Evolutionary conservation across 2,113 vertebrate species (phyloP), one percentile per base, ranked within the genome.

Genomic region (Brachyistius frenatus): DNA sequence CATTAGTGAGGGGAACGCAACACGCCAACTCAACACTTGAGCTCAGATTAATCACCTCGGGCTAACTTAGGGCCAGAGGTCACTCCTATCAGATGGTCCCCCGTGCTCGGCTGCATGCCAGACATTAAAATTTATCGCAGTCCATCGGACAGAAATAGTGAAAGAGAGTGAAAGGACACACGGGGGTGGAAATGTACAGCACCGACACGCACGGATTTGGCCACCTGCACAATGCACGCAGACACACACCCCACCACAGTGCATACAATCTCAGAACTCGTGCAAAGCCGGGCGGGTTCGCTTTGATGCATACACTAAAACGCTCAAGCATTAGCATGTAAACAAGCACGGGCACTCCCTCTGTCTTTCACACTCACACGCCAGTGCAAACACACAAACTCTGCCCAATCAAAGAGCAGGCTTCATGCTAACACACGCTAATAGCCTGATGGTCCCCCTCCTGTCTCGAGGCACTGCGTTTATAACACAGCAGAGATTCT

Each of bases 21-120:
- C 85, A 87, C 46, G 83, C 73, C 49, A 87, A 70, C 70, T 67
- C 73, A 87, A 80, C 79, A 85, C 80, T 85, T 87, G 68, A 83
- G 82, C 76, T 76, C 50, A 56, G 72, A 86, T 87, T 83, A 84
- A 89, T 80, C 80, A 81, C 78, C 78, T 84, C 78, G 68, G 76
- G 77, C 66, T 63, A 78, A 78, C 10, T 83, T 30, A 56, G 67
- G 73, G 60, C 58, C 62, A 73, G 13, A 65, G 85, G 79, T 78
- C 46, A 61, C 49, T 71, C 9, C 36, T 32, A 79, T 88, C 86
- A 87, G 86, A 89, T 88, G 78, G 75, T 76, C 46, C 62, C 63
- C 56, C 56, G 74, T 65, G 69, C 66, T 44, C 9, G 78, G 56
- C 81, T 86, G 76, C 83, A 79, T 89, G 85, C 64, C 79, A 83